Evolutionary conservation across 2,888 invertebrate genomes (phyloP).

Genomic region (Bruchidius siliquastri): DNA sequence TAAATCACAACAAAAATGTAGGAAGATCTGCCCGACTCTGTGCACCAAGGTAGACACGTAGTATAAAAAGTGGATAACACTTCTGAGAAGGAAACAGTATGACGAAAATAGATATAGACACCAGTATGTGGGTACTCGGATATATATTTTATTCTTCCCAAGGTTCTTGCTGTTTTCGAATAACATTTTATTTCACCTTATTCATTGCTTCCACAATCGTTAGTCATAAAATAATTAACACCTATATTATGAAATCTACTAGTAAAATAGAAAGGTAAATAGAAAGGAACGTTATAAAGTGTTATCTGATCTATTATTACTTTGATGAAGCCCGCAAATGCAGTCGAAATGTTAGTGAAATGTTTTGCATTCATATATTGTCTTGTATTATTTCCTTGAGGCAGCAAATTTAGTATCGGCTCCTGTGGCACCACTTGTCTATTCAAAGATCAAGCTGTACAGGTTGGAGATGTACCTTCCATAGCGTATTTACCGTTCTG

Average conservation of each 20-base stretch:
- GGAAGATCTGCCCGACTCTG: not conserved
- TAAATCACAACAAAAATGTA: not conserved
- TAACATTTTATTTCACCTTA: not conserved
- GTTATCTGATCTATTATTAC: not conserved
- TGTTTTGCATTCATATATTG: too few relatives aligned
- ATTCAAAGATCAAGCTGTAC: too few relatives aligned
- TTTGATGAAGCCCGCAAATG: too few relatives aligned
- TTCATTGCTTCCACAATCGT: not conserved
- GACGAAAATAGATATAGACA: slow-evolving; percentile 23
- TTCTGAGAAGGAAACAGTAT: slow-evolving; percentile 23
- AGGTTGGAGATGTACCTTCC: too few relatives aligned
- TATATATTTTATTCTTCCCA: not conserved
- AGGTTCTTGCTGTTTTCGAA: not conserved
- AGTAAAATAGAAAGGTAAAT: not conserved
- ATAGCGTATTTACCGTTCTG: too few relatives aligned
- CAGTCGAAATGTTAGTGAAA: too few relatives aligned
- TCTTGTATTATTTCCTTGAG: too few relatives aligned
- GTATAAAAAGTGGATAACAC: not conserved
- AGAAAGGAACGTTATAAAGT: not conserved
- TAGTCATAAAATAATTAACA: not conserved
- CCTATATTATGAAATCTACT: not conserved
- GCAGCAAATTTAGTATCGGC: too few relatives aligned
- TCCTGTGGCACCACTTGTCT: too few relatives aligned
- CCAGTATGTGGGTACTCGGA: slow-evolving; percentile 2
- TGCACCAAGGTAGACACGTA: not conserved